Conservation (phyloP, 2,797 vertebrate genomes). For the Brachyalestes nurse region DNA sequence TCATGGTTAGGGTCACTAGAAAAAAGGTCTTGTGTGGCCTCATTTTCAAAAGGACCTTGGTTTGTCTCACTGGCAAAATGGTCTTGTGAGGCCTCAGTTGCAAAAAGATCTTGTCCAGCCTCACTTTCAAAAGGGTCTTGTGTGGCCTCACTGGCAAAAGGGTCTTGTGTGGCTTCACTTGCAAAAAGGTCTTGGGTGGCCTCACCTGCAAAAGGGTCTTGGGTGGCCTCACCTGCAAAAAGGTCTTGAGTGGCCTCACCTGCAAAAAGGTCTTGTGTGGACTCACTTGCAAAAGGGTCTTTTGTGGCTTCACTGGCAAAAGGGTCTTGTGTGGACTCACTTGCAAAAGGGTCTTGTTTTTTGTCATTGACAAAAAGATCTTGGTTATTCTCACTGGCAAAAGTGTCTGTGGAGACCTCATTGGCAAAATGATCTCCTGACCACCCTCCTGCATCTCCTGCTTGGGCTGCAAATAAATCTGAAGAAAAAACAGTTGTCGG, state of each 20-base stretch:
- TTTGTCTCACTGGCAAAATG: background rate
- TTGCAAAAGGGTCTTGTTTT: slow-evolving; percentile 26
- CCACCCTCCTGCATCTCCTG: no score
- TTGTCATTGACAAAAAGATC: slow-evolving; percentile 21
- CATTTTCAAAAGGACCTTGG: background rate
- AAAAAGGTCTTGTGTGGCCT: background rate
- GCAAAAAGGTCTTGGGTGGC: background rate
- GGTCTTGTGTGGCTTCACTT: background rate
- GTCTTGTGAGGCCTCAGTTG: background rate
- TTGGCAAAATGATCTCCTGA: background rate
- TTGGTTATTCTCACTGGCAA: background rate
- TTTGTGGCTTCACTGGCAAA: slow-evolving; percentile 4
- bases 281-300: slow-evolving; percentile 32
- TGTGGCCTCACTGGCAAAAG: background rate
- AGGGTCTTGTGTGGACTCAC: background rate
- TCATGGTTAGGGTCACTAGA: background rate
- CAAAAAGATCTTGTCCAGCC: background rate
- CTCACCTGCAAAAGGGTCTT: background rate
- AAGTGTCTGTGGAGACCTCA: background rate
- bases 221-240: slow-evolving; percentile 21
- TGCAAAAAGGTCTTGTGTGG: slow-evolving; percentile 3
- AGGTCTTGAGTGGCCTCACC: background rate
- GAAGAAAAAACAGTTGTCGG: slow-evolving; percentile 41
- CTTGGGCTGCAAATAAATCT: slow-evolving; percentile 11
- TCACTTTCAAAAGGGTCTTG: slow-evolving; percentile 1